Conservation (phyloP, 30 jellyfish, hydroid and myxozoan species). For the Rhopilema esculentum region DNA sequence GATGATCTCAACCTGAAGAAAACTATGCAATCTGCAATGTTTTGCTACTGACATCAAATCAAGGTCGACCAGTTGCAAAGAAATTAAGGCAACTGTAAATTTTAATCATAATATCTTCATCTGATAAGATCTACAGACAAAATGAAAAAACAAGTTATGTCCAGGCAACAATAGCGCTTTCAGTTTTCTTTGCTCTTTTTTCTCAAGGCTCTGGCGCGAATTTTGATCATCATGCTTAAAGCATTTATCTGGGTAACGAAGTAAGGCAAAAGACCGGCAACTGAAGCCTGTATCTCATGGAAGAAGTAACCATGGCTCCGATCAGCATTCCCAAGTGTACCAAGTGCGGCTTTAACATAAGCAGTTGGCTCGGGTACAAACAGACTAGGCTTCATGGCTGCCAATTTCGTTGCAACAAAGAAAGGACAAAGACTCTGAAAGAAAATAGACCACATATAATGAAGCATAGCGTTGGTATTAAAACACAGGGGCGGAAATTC, state of each 20-base stretch:
- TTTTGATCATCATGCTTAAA: neutral
- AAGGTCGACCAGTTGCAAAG: no score
- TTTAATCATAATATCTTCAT: no score
- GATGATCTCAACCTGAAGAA: no score
- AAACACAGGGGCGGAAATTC: no score
- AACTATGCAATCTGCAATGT: no score
- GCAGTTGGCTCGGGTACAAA: slow-evolving; percentile 67
- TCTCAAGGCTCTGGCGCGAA: slow-evolving; percentile 4
- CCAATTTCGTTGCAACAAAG: slow-evolving; percentile 84
- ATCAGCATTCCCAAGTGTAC: slow-evolving; percentile 79
- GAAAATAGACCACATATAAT: slow-evolving; percentile 2
- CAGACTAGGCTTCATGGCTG: slow-evolving; percentile 66
- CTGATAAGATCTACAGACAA: no score
- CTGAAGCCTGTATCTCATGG: slow-evolving; percentile 45
- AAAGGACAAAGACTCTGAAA: slow-evolving; percentile 74
- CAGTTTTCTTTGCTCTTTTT: neutral
- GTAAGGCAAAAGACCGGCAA: slow-evolving; percentile 22
- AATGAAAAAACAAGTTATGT: no score
- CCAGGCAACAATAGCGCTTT: neutral
- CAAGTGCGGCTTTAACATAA: slow-evolving; percentile 66
- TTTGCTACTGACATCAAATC: no score
- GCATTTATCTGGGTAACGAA: neutral
- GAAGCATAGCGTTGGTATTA: no score
- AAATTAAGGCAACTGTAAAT: no score
- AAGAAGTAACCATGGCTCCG: slow-evolving; percentile 65